Base-by-base conservation (phyloP, 2,113 vertebrate genomes). In the Calidris pygmaea region DNA sequence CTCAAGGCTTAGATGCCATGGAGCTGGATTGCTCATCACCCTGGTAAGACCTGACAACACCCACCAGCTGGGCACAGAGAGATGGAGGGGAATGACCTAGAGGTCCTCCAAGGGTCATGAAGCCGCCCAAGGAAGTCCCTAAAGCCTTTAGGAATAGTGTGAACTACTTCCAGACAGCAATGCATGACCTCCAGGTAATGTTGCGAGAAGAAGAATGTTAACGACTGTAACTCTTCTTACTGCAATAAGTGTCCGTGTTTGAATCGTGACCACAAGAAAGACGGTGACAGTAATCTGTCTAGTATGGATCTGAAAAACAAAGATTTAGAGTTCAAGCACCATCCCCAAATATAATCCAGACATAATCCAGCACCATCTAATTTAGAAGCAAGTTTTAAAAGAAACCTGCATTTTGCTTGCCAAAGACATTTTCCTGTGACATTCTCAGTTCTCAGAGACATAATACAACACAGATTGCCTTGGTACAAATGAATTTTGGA, bases 1-100 rank as follows among this genome's bases (percentile, higher is more conserved):
- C 29, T 23, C 22, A 3, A n/a, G 37, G 14, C 17, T 65, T 47
- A 16, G 9, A 4, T 9, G 2, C 15, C 11, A 0, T 2, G 7
- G 29, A 23, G 26, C 16, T 2, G 24, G 23, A 13, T 15, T 8
- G 55, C 29, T 48, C 50, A 11, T 53, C 26, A 1, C 7, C 3
- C 48, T 22, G 26, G 23, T 14, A 27, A 48, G 2, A 55, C 58
- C 30, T 12, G 63, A 14, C 2, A 13, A 30, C 4, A 47, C 4
- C 8, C 50, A 8, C 37, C 12, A 8, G 9, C 14, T 35, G 55
- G 68, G 41, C 68, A 35, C 43, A 41, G 34, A 32, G 12, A 6
- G 26, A 4, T 22, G 34, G 35, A n/a, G 23, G 7, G 9, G 14
- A 45, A 39, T 10, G 53, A 60, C 17, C 35, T 20, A 19, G 19